Evolutionary conservation across 37 sponge, comb jelly and placozoan species (phyloP), one percentile per base, ranked within the genome.

Genomic region (Axinella damicornis): DNA sequence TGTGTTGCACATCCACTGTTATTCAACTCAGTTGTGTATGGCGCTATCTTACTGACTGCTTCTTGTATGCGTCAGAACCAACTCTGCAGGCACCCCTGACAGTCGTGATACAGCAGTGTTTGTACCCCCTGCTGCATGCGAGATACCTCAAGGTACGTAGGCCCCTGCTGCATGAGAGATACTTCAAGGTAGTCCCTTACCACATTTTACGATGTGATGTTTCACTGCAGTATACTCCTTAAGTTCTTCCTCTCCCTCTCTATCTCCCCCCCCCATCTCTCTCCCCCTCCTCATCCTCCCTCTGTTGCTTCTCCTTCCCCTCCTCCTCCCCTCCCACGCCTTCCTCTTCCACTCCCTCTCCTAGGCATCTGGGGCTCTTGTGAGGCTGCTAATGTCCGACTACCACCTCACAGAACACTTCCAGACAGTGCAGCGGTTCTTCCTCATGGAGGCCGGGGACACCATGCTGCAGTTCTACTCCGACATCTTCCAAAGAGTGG

Each of bases 371-470:
- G 16, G 60, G 1, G 35, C 66, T 18, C 80, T 89, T 1, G 37
- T 83, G 32, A 38, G 52, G 2, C 61, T 84, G n/a, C 74, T 89
- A 59, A 68, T 56, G 59, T 57, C 66, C 56, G 73, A 73, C 52
- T 84, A 54, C 85, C 39, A 53, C 16, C 24, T 84, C 21, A 65
- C 24, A 57, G 79, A 84, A 35, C 85, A 84, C 36, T 76, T 89
- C 24, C 46, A 46, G 20, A 57, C 73, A 2, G 73, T 90, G 11
- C 75, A 66, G 30, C 37, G 66, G 74, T 81, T 92, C 73, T 84
- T 88, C 53, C 71, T 92, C 46, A 92, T 92, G 93, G 89, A 78
- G 58, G 93, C 89, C 0, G 93, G 93, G n/a, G 75, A 83, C 11
- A 58, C 53, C 34, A 84, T 88, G 68, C 70, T 79, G 33, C 80